These are phyloP conservation scores for Rhynchophorus ferrugineus DNA, from an alignment of 1,140 invertebrate genomes.

Conservation along the genomic window DNA sequence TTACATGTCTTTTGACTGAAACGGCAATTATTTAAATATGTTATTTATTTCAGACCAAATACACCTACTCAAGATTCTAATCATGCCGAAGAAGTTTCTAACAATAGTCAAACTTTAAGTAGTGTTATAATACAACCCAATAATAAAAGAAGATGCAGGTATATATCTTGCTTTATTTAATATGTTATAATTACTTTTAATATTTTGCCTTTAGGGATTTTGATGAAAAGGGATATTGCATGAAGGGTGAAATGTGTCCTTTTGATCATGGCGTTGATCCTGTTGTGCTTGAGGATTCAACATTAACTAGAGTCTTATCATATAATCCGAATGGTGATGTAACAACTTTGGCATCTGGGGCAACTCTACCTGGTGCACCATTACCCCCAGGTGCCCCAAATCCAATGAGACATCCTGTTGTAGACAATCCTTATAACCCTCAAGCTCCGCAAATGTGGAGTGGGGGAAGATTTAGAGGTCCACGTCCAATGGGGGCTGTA, in stretches of 20 bases:
- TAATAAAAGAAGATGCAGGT: conserved; percentile 51
- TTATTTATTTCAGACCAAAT: conserved; percentile 36
- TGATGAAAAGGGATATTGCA: conserved; percentile 73
- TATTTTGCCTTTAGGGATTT: conserved; percentile 46
- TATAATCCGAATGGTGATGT: conserved; percentile 47
- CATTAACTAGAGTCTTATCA: conserved; percentile 49
- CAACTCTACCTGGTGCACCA: conserved; percentile 20
- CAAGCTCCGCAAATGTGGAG: conserved; percentile 73
- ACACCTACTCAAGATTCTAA: conserved; percentile 54
- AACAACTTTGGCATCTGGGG: conserved; percentile 6
- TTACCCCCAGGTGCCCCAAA: conserved; percentile 31
- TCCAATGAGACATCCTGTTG: conserved; percentile 17
- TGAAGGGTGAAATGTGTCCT: conserved; percentile 89
- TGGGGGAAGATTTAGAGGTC: conserved; percentile 38
- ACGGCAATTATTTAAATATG: background rate
- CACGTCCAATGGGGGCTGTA: conserved; percentile 28
- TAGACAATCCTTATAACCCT: conserved; percentile 68
- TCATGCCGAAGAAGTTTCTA: conserved; percentile 52
- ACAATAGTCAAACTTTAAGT: conserved; percentile 49
- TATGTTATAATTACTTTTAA: background rate
- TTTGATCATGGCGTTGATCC: conserved; percentile 94
- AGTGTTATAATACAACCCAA: conserved; percentile 42
- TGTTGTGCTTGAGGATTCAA: conserved; percentile 82
- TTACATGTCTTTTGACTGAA: conserved; percentile 1
- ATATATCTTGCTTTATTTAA: background rate